phyloP scores from a whole-genome alignment of 2,888 invertebrate genomes.

The Aleiodes leptofemur region DNA sequence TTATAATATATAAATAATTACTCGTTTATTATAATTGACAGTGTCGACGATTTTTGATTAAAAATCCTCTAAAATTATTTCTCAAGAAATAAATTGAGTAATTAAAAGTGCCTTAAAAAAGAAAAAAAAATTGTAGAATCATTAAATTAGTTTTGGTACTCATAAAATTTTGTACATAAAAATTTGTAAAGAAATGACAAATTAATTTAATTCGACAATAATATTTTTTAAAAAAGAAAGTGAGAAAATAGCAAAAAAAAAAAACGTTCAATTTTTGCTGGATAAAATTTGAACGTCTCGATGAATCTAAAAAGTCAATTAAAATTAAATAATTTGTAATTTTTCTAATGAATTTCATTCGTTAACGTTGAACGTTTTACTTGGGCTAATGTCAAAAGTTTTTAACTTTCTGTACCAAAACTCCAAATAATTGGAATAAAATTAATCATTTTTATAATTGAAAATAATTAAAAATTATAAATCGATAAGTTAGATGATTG shows the following conservation, averaged over 20 bases:
- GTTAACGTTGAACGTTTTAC: slow-evolving; percentile 19
- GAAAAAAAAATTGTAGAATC: no score
- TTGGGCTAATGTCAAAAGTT: neutral
- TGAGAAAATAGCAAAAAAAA: neutral
- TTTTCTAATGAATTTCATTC: slow-evolving; percentile 11
- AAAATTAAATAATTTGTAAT: slow-evolving; percentile 36
- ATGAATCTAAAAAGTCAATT: slow-evolving; percentile 16
- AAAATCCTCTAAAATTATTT: no score
- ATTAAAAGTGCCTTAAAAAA: no score
- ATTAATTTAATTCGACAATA: slow-evolving; percentile 3
- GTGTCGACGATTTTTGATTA: no score
- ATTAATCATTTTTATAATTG: neutral
- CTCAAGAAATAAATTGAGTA: no score
- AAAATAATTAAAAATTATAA: neutral
- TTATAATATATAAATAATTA: slow-evolving; percentile 18
- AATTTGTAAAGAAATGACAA: slow-evolving; percentile 37
- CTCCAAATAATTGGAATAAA: slow-evolving; percentile 47
- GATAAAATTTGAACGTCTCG: slow-evolving; percentile 52
- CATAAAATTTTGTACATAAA: slow-evolving; percentile 26
- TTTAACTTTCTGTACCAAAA: slow-evolving; percentile 16
- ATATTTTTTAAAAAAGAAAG: neutral
- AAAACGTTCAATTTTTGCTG: slow-evolving; percentile 55
- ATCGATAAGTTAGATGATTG: no score
- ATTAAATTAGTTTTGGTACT: no score
- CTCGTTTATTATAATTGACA: slow-evolving; percentile 3